Conservation (phyloP, 2,797 vertebrate genomes). For the Myioborus melanocephalus region DNA sequence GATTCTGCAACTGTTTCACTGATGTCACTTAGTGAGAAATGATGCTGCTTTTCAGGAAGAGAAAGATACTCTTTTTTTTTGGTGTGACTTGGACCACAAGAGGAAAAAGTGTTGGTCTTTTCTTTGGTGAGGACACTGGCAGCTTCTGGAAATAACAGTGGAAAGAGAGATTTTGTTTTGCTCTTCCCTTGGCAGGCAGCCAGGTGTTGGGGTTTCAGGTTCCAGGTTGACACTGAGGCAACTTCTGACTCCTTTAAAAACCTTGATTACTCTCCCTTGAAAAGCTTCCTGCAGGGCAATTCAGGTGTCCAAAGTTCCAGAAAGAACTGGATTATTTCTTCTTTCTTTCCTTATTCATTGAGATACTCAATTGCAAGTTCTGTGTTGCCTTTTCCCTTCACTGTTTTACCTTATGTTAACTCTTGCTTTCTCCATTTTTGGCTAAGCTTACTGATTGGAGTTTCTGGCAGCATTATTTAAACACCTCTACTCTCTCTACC, state of each 20-base stretch:
- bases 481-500: background rate
- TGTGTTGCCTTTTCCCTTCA: background rate
- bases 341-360: background rate
- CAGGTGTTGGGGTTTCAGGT: background rate
- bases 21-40: background rate
- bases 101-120: background rate
- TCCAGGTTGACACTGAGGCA: background rate
- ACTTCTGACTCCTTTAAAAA: background rate
- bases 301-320: background rate
- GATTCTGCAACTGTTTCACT: background rate
- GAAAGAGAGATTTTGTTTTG: conserved; percentile 9
- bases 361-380: background rate
- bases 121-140: background rate
- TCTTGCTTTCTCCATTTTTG: background rate
- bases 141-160: background rate
- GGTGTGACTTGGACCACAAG: background rate
- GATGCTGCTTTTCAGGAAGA: background rate
- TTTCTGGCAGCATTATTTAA: background rate
- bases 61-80: background rate
- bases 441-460: background rate
- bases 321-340: background rate
- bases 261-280: background rate
- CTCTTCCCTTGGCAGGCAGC: background rate
- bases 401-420: background rate
- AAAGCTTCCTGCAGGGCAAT: background rate